Evolutionary conservation across 2,888 invertebrate genomes (phyloP).

Genomic region (Lymantria dispar): DNA sequence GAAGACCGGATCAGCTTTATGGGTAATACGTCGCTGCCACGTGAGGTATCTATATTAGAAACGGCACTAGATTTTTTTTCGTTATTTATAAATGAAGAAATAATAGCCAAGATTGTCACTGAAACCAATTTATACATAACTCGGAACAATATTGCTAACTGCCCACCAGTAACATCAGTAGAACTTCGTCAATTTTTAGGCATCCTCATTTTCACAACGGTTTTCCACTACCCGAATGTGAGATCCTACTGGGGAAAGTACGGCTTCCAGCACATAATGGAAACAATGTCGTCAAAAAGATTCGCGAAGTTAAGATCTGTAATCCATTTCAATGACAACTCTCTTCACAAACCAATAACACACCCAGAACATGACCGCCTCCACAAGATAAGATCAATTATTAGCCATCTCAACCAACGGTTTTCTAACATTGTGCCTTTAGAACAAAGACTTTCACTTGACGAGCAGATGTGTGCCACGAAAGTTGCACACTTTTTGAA

Average conservation of each 20-base stretch:
- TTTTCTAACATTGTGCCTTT: too few relatives aligned
- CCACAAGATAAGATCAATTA: neutral
- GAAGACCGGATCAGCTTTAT: neutral
- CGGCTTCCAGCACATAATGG: neutral
- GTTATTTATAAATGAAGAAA: neutral
- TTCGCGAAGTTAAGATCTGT: neutral
- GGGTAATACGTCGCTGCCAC: neutral
- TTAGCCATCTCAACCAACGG: too few relatives aligned
- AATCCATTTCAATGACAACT: neutral
- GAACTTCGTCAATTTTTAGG: constrained; percentile 1
- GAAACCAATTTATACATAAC: neutral
- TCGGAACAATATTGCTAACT: neutral
- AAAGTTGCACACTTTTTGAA: too few relatives aligned
- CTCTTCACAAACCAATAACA: neutral
- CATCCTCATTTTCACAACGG: neutral
- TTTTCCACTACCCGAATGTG: constrained; percentile 1
- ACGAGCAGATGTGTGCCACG: too few relatives aligned
- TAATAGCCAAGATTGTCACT: neutral
- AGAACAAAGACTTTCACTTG: too few relatives aligned
- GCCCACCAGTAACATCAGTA: neutral
- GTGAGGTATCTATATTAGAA: neutral
- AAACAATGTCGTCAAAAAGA: neutral
- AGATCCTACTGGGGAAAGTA: constrained; percentile 1
- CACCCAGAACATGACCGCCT: neutral
- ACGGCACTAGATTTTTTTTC: neutral